A percentile compares a stretch with the other conserved stretches of the same genome.
Evolutionary conservation across 2,888 invertebrate species (phyloP).

Genomic region (Anoncus sp.): DNA sequence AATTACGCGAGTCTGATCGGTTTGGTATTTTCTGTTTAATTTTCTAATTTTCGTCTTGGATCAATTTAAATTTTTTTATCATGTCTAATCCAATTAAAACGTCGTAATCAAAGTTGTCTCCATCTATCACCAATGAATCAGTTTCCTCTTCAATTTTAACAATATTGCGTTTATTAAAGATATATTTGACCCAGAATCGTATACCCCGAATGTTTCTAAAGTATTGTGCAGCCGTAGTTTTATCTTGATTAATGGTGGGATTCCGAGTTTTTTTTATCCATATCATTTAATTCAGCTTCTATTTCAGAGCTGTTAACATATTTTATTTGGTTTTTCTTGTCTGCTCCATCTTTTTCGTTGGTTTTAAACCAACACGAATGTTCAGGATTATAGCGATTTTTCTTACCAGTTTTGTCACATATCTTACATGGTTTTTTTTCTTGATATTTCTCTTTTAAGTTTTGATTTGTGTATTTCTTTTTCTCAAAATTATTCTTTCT

Average conservation of each 20-base stretch:
- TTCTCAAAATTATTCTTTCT: conserved; percentile 5
- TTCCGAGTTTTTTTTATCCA: conserved; percentile 34
- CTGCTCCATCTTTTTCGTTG: conserved; percentile 4
- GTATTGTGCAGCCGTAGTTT: conserved; percentile 32
- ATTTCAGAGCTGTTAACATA: conserved; percentile 16
- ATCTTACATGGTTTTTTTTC: conserved; percentile 11
- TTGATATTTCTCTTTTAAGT: conserved; percentile 6
- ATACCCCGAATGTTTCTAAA: conserved; percentile 35
- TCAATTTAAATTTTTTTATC: conserved; percentile 69
- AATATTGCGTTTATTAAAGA: conserved; percentile 39
- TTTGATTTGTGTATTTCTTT: conserved; percentile 14
- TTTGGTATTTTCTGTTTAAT: conserved; percentile 17
- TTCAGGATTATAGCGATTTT: conserved; percentile 13
- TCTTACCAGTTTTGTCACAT: conserved; percentile 16
- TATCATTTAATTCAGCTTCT: conserved; percentile 8
- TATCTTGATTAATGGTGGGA: conserved; percentile 48
- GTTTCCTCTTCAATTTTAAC: conserved; percentile 36
- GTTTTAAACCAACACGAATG: conserved; percentile 15
- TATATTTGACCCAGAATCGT: conserved; percentile 47
- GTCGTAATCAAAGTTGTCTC: conserved; percentile 69
- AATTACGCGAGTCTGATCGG: no score
- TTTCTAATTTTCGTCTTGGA: conserved; percentile 67
- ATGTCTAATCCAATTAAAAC: conserved; percentile 70
- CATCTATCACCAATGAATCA: conserved; percentile 60
- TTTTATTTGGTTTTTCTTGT: conserved; percentile 16